A percentile compares a stretch with the other conserved stretches of the same genome.
phyloP scores from a whole-genome alignment of 2,888 invertebrate species.

The Mellilla xanthometata region DNA sequence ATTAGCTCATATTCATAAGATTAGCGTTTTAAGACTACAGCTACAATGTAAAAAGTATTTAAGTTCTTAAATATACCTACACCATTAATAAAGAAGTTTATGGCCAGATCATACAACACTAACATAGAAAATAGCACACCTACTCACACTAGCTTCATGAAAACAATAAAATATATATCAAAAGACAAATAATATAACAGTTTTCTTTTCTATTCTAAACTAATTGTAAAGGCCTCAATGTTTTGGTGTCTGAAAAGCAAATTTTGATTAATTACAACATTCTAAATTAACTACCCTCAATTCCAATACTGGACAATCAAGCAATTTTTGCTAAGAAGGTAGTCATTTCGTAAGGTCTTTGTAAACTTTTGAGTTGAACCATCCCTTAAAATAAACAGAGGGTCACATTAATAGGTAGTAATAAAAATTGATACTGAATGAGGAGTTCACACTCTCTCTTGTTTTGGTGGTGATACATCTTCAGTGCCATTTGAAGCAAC shows the following conservation, averaged over 20 bases:
- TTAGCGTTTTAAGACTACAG: conserved; percentile 57
- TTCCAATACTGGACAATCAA: conserved; percentile 28
- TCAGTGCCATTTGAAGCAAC: conserved; percentile 71
- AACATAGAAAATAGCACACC: conserved; percentile 1
- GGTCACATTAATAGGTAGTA: conserved; percentile 51
- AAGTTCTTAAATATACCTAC: conserved; percentile 27
- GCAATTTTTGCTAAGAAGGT: conserved; percentile 12
- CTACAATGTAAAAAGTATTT: conserved; percentile 19
- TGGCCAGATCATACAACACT: conserved; percentile 3
- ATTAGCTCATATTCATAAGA: conserved; percentile 81
- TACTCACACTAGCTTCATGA: neutral
- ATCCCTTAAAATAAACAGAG: conserved; percentile 69
- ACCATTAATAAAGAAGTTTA: conserved; percentile 20
- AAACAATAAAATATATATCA: neutral
- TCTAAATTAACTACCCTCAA: conserved; percentile 30
- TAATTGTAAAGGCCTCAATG: conserved; percentile 68
- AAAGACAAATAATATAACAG: neutral
- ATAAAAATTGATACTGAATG: conserved; percentile 25
- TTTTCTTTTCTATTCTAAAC: conserved; percentile 27
- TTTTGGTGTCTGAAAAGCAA: conserved; percentile 53
- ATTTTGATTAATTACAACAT: conserved; percentile 21
- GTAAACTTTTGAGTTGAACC: conserved; percentile 79
- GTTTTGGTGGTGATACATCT: conserved; percentile 72
- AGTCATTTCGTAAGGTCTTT: conserved; percentile 40
- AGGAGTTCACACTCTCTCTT: conserved; percentile 65